A percentile compares a stretch with the other conserved stretches of the same genome.
Conservation (phyloP, 30 jellyfish, hydroid and myxozoan genomes). For the Chrysaora quinquecirrha region DNA sequence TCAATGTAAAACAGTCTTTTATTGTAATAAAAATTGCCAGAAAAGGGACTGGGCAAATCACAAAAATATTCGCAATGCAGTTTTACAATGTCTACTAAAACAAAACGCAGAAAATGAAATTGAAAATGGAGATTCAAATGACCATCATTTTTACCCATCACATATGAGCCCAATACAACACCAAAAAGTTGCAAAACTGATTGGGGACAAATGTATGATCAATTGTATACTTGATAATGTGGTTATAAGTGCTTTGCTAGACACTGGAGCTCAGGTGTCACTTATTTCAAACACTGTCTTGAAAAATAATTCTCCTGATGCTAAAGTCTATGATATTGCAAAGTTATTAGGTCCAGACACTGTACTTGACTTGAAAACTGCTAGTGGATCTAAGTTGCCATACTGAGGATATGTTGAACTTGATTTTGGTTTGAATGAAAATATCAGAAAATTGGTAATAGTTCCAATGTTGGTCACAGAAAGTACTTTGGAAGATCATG, state of each 20-base stretch:
- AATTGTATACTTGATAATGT: conserved; percentile 26
- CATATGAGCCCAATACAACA: conserved; percentile 20
- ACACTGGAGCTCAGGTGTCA: conserved; percentile 62
- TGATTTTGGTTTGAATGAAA: conserved; percentile 7
- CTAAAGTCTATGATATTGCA: conserved; percentile 21
- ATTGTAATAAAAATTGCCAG: conserved; percentile 48
- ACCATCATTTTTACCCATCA: conserved; percentile 1
- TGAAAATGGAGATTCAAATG: conserved; percentile 40
- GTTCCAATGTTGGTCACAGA: conserved; percentile 52
- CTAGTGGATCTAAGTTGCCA: conserved; percentile 39
- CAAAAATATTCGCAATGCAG: conserved; percentile 8
- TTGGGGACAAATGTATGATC: conserved; percentile 47
- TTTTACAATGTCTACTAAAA: background rate
- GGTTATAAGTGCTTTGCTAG: conserved; percentile 17
- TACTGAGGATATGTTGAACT: conserved; percentile 28
- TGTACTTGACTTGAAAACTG: conserved; percentile 38
- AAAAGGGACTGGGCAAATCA: conserved; percentile 31
- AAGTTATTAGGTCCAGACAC: conserved; percentile 24
- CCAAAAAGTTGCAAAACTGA: conserved; percentile 17
- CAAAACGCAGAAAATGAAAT: conserved; percentile 3
- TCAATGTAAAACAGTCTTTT: conserved; percentile 34
- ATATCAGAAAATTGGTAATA: background rate
- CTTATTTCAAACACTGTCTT: conserved; percentile 17
- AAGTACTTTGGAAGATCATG: conserved; percentile 9
- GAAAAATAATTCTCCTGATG: background rate